phyloP scores from a whole-genome alignment of 1,140 invertebrate genomes.

The Dreissena polymorpha region DNA sequence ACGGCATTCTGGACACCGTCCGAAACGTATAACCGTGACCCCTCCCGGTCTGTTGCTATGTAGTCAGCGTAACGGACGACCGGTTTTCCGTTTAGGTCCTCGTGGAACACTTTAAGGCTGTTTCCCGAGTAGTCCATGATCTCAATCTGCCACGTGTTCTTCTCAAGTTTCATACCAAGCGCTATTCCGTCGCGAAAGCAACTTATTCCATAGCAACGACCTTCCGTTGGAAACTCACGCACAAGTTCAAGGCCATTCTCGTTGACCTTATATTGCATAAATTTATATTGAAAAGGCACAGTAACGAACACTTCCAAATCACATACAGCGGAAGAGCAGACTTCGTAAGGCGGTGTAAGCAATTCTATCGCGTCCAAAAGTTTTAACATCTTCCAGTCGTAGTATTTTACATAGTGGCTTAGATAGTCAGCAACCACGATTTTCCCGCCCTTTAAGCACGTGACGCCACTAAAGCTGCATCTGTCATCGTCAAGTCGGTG shows the following conservation, averaged over 20 bases:
- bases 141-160: constrained; percentile 34
- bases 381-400: constrained; percentile 42
- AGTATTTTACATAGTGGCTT: constrained; percentile 40
- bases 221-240: constrained; percentile 37
- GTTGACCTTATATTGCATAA: constrained; percentile 16
- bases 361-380: constrained; percentile 26
- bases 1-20: constrained; percentile 26
- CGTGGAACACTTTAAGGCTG: constrained; percentile 37
- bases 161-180: constrained; percentile 34
- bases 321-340: constrained; percentile 14
- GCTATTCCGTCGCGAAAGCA: constrained; percentile 32
- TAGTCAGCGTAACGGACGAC: constrained; percentile 40
- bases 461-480: constrained; percentile 48
- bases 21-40: constrained; percentile 33
- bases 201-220: constrained; percentile 37
- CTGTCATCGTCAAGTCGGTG: constrained; percentile 28
- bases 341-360: constrained; percentile 33
- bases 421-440: constrained; percentile 42
- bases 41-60: constrained; percentile 27
- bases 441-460: constrained; percentile 40
- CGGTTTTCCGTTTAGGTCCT: constrained; percentile 26
- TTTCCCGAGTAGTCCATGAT: constrained; percentile 34
- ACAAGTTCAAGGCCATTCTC: constrained; percentile 7
- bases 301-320: constrained; percentile 29
- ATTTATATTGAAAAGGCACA: constrained; percentile 36